A percentile compares a stretch with the other conserved stretches of the same genome.
phyloP scores from a whole-genome alignment of 2,888 invertebrate genomes.

The Incurvaria masculella region DNA sequence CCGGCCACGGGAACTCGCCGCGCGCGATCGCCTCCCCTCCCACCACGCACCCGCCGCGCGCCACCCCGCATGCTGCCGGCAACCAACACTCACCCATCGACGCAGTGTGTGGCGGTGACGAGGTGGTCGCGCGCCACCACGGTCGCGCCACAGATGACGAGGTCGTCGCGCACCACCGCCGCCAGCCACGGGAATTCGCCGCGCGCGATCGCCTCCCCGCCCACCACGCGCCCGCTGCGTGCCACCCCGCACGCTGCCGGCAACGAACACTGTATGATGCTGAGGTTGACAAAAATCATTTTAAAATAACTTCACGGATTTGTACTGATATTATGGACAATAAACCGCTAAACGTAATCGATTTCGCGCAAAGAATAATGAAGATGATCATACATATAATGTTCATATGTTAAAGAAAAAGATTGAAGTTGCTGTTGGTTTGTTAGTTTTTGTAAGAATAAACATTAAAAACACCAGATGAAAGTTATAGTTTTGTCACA shows the following conservation, averaged over 20 bases:
- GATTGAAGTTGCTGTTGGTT: no score
- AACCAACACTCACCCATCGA: conserved; percentile 60
- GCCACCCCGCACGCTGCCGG: conserved; percentile 55
- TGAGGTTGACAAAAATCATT: no score
- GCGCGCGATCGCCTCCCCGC: conserved; percentile 61
- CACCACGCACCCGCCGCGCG: conserved; percentile 62
- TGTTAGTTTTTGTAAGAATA: no score
- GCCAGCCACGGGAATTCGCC: conserved; percentile 78
- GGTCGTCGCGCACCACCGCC: conserved; percentile 61
- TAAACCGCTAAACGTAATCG: no score
- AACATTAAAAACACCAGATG: no score
- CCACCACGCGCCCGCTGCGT: conserved; percentile 64
- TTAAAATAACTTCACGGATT: no score
- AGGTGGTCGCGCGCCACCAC: conserved; percentile 68
- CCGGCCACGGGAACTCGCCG: conserved; percentile 76
- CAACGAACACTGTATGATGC: no score
- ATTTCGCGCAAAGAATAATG: no score
- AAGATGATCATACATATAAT: no score
- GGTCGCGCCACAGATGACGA: conserved; percentile 71
- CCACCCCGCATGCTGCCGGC: conserved; percentile 54
- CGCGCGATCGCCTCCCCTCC: conserved; percentile 64
- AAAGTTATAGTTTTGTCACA: no score
- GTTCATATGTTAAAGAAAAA: no score
- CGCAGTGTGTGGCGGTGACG: conserved; percentile 74
- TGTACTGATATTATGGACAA: no score